Evolutionary conservation across 2,888 invertebrate species (phyloP).

Genomic region (Steromphala cineraria): DNA sequence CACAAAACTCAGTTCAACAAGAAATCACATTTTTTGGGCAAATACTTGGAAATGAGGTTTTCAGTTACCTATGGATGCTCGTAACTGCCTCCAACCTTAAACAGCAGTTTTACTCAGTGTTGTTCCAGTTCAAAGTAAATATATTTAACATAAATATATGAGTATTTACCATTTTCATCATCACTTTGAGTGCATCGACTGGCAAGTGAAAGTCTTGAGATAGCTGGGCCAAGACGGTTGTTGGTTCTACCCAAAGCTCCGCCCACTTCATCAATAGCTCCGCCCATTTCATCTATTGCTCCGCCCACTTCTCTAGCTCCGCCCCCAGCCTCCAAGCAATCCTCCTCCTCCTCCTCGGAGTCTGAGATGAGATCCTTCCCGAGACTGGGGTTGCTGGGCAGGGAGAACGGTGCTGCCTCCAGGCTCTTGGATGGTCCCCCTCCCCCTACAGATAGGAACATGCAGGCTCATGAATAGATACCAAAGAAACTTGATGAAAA

Average conservation of each 20-base stretch:
- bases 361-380: neutral
- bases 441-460: neutral
- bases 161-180: too few species aligned
- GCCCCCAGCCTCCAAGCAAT: neutral
- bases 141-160: too few species aligned
- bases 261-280: neutral
- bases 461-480: neutral
- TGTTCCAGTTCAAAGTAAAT: too few species aligned
- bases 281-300: neutral
- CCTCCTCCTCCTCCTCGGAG: neutral
- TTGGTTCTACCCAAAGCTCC: neutral
- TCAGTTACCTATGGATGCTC: too few species aligned
- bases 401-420: neutral
- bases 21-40: too few species aligned
- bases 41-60: too few species aligned
- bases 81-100: too few species aligned
- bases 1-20: too few species aligned
- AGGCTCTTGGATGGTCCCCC: neutral
- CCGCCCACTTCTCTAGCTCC: neutral
- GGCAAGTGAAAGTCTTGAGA: neutral
- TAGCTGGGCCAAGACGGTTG: neutral
- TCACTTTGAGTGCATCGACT: neutral
- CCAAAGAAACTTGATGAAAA: neutral
- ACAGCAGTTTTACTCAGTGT: too few species aligned
- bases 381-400: neutral